Conservation (phyloP, 2,888 invertebrate species). For the Troides aeacus region DNA sequence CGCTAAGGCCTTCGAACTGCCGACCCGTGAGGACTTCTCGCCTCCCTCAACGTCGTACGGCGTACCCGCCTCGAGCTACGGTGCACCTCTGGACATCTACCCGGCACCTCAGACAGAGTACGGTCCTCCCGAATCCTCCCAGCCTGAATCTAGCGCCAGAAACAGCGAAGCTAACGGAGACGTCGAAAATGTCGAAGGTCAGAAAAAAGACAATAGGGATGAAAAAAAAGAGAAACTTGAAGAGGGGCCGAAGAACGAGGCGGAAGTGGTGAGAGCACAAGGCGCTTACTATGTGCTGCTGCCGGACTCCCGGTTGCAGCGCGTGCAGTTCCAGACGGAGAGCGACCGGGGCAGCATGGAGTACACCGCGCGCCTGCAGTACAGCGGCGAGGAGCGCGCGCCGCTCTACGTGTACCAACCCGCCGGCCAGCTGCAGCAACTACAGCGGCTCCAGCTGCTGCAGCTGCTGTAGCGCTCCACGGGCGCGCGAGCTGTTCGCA, state of each 20-base stretch:
- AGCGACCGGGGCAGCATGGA: constrained; percentile 34
- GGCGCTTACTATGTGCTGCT: constrained; percentile 83
- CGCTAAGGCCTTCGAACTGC: constrained; percentile 59
- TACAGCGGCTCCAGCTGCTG: not conserved
- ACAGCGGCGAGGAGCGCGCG: too few species aligned
- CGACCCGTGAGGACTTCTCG: constrained; percentile 53
- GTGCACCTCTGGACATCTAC: constrained; percentile 63
- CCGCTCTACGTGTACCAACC: not conserved
- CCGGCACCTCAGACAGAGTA: constrained; percentile 58
- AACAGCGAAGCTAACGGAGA: constrained; percentile 35
- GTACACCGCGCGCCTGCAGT: constrained; percentile 71
- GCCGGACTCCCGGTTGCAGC: constrained; percentile 82
- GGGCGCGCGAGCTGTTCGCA: too few species aligned
- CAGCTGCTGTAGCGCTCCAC: too few species aligned
- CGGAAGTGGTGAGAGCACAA: constrained; percentile 57
- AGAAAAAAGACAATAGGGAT: constrained; percentile 39
- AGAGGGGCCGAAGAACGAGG: constrained; percentile 39
- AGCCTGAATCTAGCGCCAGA: constrained; percentile 13
- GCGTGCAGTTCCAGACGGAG: too few species aligned
- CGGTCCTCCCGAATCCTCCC: constrained; percentile 44
- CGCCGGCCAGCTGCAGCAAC: not conserved
- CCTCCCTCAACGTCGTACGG: constrained; percentile 67
- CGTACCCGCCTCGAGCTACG: constrained; percentile 64
- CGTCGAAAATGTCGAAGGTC: constrained; percentile 33
- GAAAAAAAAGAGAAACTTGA: constrained; percentile 48